phyloP scores from a whole-genome alignment of 2,797 vertebrate genomes.

The Sebastes hopkinsi region DNA sequence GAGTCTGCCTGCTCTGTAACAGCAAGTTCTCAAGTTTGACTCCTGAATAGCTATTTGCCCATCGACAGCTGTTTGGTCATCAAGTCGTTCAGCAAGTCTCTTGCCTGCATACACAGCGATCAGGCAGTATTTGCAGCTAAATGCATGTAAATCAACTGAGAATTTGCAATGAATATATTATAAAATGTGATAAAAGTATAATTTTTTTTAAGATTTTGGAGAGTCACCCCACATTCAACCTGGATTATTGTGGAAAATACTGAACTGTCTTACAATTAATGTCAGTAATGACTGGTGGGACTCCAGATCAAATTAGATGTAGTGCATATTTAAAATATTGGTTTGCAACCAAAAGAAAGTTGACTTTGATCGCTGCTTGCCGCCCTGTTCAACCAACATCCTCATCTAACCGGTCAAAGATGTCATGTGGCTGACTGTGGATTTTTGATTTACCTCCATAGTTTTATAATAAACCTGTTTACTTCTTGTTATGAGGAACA shows the following conservation, averaged over 20 bases:
- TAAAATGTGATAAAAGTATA: neutral
- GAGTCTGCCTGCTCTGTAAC: slow-evolving; percentile 8
- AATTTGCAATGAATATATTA: neutral
- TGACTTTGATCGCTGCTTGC: neutral
- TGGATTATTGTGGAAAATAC: neutral
- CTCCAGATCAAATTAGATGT: neutral
- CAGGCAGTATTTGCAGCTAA: neutral
- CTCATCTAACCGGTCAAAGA: slow-evolving; percentile 16
- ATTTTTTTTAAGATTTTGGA: too few relatives aligned
- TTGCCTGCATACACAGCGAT: neutral
- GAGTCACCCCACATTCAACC: neutral
- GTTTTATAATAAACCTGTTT: slow-evolving; percentile 46
- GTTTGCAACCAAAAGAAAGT: slow-evolving; percentile 14
- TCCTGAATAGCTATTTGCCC: neutral
- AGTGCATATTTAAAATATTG: neutral
- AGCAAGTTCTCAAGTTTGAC: slow-evolving; percentile 7
- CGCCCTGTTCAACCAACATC: slow-evolving; percentile 12
- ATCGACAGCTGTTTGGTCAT: slow-evolving; percentile 6
- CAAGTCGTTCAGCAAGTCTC: neutral
- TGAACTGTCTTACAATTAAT: neutral
- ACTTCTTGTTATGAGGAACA: slow-evolving; percentile 21
- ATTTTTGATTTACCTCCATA: slow-evolving; percentile 23
- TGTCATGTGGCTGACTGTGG: slow-evolving; percentile 19
- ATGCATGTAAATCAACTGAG: neutral
- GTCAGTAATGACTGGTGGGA: neutral